Evolutionary conservation across 2,888 invertebrate genomes (phyloP).

Genomic region (Chrysolina oricalcia): DNA sequence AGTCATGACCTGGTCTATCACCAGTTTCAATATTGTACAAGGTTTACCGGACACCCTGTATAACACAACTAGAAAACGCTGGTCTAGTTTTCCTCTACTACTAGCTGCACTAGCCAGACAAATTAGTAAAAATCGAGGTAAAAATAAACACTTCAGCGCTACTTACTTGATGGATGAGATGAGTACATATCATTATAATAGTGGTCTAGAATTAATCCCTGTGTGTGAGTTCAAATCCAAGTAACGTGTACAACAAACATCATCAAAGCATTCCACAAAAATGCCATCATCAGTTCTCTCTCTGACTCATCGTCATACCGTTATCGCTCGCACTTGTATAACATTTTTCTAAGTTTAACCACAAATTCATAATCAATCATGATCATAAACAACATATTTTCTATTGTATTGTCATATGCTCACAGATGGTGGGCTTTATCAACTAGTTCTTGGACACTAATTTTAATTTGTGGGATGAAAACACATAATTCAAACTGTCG

Average conservation of each 20-base stretch:
- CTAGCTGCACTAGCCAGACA: too few species aligned
- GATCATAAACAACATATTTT: background rate
- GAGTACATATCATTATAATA: too few species aligned
- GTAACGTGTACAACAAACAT: background rate
- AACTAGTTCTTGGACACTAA: background rate
- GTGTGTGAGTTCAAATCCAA: too few species aligned
- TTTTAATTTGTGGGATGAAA: slow-evolving; percentile 5
- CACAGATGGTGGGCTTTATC: background rate
- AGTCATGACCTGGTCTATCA: too few species aligned
- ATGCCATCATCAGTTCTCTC: slow-evolving; percentile 1
- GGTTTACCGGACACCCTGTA: too few species aligned
- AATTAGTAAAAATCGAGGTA: too few species aligned
- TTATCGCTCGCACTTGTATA: background rate
- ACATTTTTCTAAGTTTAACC: background rate
- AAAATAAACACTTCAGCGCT: too few species aligned
- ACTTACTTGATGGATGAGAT: too few species aligned
- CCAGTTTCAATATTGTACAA: too few species aligned
- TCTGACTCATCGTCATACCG: background rate
- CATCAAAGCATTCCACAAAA: background rate
- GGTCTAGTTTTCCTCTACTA: too few species aligned
- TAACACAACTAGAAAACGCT: too few species aligned
- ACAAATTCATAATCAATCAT: slow-evolving; percentile 1
- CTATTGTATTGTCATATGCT: slow-evolving; percentile 6
- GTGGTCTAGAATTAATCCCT: too few species aligned
- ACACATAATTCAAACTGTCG: slow-evolving; percentile 1